Conservation (phyloP, 2,113 vertebrate species). For the Pomatorhinus ruficollis region DNA sequence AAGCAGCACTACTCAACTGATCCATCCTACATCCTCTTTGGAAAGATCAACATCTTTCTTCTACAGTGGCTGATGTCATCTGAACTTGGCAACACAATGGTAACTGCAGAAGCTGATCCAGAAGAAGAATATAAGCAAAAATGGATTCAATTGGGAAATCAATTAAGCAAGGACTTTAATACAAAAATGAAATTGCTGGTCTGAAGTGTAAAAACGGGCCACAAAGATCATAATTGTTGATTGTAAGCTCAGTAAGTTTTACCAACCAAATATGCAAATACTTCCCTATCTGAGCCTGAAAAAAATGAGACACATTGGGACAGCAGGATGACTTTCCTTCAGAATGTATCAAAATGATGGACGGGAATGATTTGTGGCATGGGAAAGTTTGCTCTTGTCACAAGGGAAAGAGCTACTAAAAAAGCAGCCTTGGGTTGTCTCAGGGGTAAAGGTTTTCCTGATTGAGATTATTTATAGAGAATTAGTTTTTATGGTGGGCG, state of each 20-base stretch:
- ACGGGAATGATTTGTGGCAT: background rate
- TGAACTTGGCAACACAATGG: background rate
- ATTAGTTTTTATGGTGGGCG: slow-evolving; percentile 16
- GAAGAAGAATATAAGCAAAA: background rate
- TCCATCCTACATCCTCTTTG: background rate
- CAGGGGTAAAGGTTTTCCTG: slow-evolving; percentile 30
- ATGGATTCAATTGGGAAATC: background rate
- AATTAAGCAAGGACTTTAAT: background rate
- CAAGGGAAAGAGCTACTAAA: slow-evolving; percentile 44
- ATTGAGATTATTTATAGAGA: slow-evolving; percentile 42
- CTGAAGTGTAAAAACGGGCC: background rate
- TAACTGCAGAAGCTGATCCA: background rate
- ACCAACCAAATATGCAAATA: background rate
- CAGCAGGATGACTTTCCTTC: background rate
- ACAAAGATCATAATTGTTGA: background rate
- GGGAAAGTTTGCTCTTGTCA: slow-evolving; percentile 45
- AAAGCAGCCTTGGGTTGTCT: slow-evolving; percentile 13
- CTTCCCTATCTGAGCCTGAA: background rate
- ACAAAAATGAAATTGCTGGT: background rate
- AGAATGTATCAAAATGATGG: background rate
- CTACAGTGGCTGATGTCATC: background rate
- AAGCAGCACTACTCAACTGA: background rate
- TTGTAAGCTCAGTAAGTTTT: background rate
- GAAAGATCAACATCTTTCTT: background rate
- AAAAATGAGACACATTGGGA: background rate